Percentiles rank a stretch among this genome's conserved stretches.
Evolutionary conservation across 2,888 invertebrate species (phyloP).

Genomic region (Melolontha melolontha): DNA sequence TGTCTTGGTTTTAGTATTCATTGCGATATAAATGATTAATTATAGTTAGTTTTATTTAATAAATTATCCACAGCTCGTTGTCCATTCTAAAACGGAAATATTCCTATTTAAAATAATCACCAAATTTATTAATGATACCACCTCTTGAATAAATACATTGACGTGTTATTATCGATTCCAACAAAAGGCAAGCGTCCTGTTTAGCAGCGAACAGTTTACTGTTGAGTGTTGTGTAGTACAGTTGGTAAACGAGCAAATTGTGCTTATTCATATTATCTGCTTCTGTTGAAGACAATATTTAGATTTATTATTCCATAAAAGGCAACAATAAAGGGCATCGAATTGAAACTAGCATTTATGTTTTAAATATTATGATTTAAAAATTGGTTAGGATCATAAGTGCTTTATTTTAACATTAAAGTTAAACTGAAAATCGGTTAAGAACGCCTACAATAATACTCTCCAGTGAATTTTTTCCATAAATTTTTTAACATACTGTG

Average conservation of each 20-base stretch:
- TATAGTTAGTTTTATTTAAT: too few species aligned
- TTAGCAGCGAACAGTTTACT: not conserved
- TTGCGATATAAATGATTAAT: too few species aligned
- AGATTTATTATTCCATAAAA: too few species aligned
- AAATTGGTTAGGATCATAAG: not conserved
- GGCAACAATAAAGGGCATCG: too few species aligned
- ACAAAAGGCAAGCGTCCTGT: not conserved
- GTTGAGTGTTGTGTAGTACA: constrained; percentile 9
- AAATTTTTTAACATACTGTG: not conserved
- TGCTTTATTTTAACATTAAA: not conserved
- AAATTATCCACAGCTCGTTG: too few species aligned
- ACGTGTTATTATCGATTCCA: constrained; percentile 6
- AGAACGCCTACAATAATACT: constrained; percentile 7
- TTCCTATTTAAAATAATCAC: too few species aligned
- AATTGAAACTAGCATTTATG: too few species aligned
- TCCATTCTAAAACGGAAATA: too few species aligned
- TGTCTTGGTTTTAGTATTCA: too few species aligned
- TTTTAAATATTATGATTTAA: not conserved
- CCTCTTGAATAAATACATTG: constrained; percentile 16
- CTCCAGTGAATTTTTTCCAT: constrained; percentile 6
- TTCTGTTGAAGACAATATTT: not conserved
- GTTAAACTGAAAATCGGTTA: constrained; percentile 22
- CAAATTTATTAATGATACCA: constrained; percentile 17
- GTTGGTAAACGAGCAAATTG: not conserved
- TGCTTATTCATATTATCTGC: too few species aligned